Base-by-base conservation (phyloP, 1,140 invertebrate genomes). In the Acromyrmex heyeri region DNA sequence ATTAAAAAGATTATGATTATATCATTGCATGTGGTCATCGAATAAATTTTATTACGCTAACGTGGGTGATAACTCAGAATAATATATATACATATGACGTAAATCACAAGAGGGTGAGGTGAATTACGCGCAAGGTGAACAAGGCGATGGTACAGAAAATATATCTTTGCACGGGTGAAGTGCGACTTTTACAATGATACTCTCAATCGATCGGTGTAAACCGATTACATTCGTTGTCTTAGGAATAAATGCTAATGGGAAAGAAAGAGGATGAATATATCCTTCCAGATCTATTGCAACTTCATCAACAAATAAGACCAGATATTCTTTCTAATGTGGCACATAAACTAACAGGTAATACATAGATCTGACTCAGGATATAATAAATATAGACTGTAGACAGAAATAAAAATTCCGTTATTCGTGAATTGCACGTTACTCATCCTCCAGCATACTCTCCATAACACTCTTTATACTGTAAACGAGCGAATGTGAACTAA, bases 11-110 rank as follows among this genome's bases (percentile, higher is more conserved):
- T 62, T 27, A 44, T 18, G 16, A 78, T 78, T 34, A 21, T 4
- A 67, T 67, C 2, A 67, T 14, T 18, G 18, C 2, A 21, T 7
- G 55, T 57, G 2, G 21, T 67, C 18, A 16, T 81, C 3, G 16
- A 70, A 70, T 70, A 69, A 70, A 57, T 57, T 81, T 81, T 81
- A 81, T 81, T 81, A 6, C 30, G 70, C 64, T 70, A 69, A 69
- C 8, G 12, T 55, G 7, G 34, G 6, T 69, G 64, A 24, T 24
- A 24, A 81, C 16, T 81, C 50, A 57, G 38, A 16, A n/a, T 14
- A 16, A 55, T 44, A 44, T 83, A 83, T 73, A 83, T 73, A 73
- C 79, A 79, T 10, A 57, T 30, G 64, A 69, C 14, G 10, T 50
- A 38, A 61, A 61, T 73, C 38, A 73, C 69, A 21, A 48, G 18